These are phyloP conservation scores for Diplolepis rosae DNA, from an alignment of 2,888 invertebrate species.

Conservation along the genomic window DNA sequence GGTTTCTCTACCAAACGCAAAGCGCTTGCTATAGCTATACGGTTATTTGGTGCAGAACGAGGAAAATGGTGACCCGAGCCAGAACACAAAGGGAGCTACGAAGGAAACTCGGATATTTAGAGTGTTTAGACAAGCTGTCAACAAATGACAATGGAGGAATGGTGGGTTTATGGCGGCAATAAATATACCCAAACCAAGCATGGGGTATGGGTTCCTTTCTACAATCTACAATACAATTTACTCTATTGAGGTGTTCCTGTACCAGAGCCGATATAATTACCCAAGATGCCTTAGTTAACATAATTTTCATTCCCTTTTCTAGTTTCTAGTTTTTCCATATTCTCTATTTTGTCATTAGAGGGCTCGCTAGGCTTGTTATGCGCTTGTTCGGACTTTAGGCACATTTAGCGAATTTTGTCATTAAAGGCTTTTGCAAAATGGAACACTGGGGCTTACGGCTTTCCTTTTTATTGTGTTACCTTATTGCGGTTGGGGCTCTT, in stretches of 20 bases:
- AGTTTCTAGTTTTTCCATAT: too few relatives aligned
- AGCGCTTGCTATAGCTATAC: neutral
- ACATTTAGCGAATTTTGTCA: slow-evolving; percentile 9
- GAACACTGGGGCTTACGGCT: slow-evolving; percentile 5
- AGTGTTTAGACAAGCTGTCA: slow-evolving; percentile 69
- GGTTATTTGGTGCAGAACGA: neutral
- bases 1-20: slow-evolving; percentile 41
- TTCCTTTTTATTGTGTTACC: slow-evolving; percentile 11
- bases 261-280: neutral
- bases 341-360: too few relatives aligned
- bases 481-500: slow-evolving; percentile 5
- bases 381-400: neutral
- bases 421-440: slow-evolving; percentile 13
- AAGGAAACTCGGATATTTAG: slow-evolving; percentile 60
- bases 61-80: neutral
- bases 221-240: too few relatives aligned
- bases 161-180: slow-evolving; percentile 40
- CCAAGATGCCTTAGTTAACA: neutral
- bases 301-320: too few relatives aligned
- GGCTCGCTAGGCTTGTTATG: neutral
- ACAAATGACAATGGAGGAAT: slow-evolving; percentile 57
- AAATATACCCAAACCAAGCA: slow-evolving; percentile 17
- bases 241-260: neutral
- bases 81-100: slow-evolving; percentile 6
- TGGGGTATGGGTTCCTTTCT: slow-evolving; percentile 12